phyloP scores from a whole-genome alignment of 2,113 vertebrate genomes.

The Cyphomyrus plagiostoma region DNA sequence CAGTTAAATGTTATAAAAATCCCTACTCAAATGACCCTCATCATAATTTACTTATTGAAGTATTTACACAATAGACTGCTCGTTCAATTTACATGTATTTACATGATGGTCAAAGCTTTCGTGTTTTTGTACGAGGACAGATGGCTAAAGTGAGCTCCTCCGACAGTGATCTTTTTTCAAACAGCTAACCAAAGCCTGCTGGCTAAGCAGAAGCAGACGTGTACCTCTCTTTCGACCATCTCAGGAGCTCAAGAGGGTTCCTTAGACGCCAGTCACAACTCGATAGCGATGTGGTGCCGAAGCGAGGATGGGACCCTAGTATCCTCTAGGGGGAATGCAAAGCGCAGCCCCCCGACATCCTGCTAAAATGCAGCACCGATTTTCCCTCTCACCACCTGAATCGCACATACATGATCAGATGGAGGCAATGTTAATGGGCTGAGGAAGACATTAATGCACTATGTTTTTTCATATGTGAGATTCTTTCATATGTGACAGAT shows the following conservation, averaged over 20 bases:
- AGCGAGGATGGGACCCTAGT: neutral
- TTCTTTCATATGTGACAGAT: neutral
- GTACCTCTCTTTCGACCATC: neutral
- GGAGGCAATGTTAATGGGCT: neutral
- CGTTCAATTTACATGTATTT: slow-evolving; percentile 9
- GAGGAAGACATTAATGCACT: neutral
- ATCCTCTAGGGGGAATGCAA: neutral
- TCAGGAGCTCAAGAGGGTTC: neutral
- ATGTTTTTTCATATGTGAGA: neutral
- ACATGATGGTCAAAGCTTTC: slow-evolving; percentile 1
- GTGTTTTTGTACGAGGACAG: neutral
- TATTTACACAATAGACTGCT: slow-evolving; percentile 18
- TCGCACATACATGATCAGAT: neutral
- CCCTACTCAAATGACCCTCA: neutral
- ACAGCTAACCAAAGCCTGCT: neutral
- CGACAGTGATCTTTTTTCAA: neutral
- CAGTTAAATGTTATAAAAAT: neutral
- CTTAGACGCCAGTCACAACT: neutral
- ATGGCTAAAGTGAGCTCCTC: neutral
- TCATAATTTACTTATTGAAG: slow-evolving; percentile 18
- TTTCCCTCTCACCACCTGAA: neutral
- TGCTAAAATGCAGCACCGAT: neutral
- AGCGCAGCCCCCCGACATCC: neutral
- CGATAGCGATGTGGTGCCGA: neutral
- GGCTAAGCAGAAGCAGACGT: neutral